Evolutionary conservation across 2,113 vertebrate species (phyloP).

Genomic region (Malurus alboscapulatus): DNA sequence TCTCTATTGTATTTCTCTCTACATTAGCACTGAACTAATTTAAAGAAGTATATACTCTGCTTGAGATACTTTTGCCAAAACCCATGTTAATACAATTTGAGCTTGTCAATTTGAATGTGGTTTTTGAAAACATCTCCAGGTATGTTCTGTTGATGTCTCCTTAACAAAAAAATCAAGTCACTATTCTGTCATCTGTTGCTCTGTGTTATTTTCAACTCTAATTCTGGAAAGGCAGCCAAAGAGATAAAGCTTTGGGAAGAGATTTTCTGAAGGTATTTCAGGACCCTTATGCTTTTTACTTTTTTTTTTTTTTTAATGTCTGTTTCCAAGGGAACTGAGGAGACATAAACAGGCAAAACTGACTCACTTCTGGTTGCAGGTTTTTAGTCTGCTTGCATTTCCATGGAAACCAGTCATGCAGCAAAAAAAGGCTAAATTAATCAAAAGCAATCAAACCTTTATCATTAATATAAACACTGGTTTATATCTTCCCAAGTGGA

Average conservation of each 20-base stretch:
- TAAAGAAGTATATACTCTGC: not conserved
- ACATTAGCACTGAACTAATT: not conserved
- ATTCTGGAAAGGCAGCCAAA: slow-evolving; percentile 17
- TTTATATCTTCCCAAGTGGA: not conserved
- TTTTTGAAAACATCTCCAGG: not conserved
- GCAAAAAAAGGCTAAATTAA: slow-evolving; percentile 26
- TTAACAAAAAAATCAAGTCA: not conserved
- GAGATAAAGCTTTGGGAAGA: not conserved
- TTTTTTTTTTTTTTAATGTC: not conserved
- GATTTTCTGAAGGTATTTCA: slow-evolving; percentile 43
- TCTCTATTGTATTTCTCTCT: not conserved
- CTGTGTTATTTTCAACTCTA: slow-evolving; percentile 3
- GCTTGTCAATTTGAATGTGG: not conserved
- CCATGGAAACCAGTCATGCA: slow-evolving; percentile 40
- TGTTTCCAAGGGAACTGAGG: slow-evolving; percentile 58
- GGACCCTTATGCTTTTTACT: slow-evolving; percentile 14
- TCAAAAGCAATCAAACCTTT: not conserved
- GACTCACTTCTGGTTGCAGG: slow-evolving; percentile 51
- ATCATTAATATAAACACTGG: not conserved
- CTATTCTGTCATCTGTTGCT: slow-evolving; percentile 32
- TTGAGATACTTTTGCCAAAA: not conserved
- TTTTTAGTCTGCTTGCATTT: slow-evolving; percentile 48
- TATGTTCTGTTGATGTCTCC: not conserved
- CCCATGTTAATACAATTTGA: not conserved
- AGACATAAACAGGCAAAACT: slow-evolving; percentile 60